Base-by-base conservation (phyloP, 2,113 vertebrate genomes). In the Hippocampus barbouri region DNA sequence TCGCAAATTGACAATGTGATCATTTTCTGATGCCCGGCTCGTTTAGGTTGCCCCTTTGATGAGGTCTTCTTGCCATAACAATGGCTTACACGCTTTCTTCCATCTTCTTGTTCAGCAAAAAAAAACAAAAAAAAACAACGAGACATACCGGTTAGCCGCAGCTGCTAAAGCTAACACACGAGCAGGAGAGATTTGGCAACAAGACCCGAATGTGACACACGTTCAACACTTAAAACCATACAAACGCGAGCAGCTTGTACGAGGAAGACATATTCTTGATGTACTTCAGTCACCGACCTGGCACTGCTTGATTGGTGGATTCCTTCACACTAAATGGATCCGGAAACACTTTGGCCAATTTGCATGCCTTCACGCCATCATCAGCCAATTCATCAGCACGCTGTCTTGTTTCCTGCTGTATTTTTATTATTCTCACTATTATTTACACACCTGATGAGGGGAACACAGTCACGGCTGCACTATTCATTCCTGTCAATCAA, bases 311-410 rank as follows among this genome's bases (percentile, higher is more conserved):
- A 53, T 53, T 2, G 49, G 49, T 21, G 49, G 49, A 49, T 49
- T 20, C 16, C 8, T 20, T 21, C 6, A 23, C n/a, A 2, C 21
- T 1, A 56, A 23, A 23, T 56, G n/a, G 0, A 56, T n/a, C 4
- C 20, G 2, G 18, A 73, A 86, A 87, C 75, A 86, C 20, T 23
- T 77, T 82, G 68, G 63, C 77, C 73, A 78, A 69, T 80, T 69
- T 66, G 1, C 14, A 25, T 16, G 5, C 9, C 43, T n/a, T 67
- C 43, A 30, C 23, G 12, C 14, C 2, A 14, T 25, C 25, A 12
- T 63, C 49, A 56, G 56, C 76, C 78, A 71, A 77, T 86, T 80
- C 85, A 79, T 83, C 56, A 80, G 88, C 90, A 92, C 90, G 88
- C 90, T 82, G 78, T 88, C 85, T 79, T 74, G 59, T 84, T 74